These are phyloP conservation scores for Scaptomyza reducta DNA, from an alignment of 2,888 invertebrate genomes.

Conservation along the genomic window DNA sequence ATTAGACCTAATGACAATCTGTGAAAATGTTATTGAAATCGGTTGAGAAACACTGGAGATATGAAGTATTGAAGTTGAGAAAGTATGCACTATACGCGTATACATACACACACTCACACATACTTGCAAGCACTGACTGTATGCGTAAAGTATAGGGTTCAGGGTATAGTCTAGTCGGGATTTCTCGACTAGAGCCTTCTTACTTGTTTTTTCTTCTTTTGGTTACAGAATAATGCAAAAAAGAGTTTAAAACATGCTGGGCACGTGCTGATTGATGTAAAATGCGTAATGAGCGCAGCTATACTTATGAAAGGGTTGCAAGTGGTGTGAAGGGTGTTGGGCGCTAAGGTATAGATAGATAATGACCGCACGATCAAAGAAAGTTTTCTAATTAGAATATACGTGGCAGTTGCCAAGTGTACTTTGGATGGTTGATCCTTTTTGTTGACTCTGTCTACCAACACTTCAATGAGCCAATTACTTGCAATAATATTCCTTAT, in stretches of 20 bases:
- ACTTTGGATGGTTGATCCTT: conserved; percentile 15
- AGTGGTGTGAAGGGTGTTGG: background rate
- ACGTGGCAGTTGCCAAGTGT: conserved; percentile 38
- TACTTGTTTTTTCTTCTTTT: conserved; percentile 10
- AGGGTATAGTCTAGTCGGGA: too few species aligned
- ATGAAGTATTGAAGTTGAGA: too few species aligned
- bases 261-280: conserved; percentile 79
- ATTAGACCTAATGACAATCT: too few species aligned
- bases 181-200: too few species aligned
- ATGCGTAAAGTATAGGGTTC: too few species aligned
- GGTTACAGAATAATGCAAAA: conserved; percentile 5
- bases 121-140: too few species aligned
- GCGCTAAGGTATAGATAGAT: conserved; percentile 47
- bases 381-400: conserved; percentile 74
- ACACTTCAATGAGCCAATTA: conserved; percentile 40
- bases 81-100: too few species aligned
- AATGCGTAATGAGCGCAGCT: conserved; percentile 76
- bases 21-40: too few species aligned
- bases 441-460: background rate
- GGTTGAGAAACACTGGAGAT: too few species aligned
- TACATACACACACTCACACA: too few species aligned
- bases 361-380: conserved; percentile 45
- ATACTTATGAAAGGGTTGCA: conserved; percentile 39
- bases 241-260: conserved; percentile 68
- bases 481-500: conserved; percentile 18